A percentile compares a stretch with the other conserved stretches of the same genome.
Evolutionary conservation across 2,888 invertebrate species (phyloP).

Genomic region (Scaptomyza reducta): DNA sequence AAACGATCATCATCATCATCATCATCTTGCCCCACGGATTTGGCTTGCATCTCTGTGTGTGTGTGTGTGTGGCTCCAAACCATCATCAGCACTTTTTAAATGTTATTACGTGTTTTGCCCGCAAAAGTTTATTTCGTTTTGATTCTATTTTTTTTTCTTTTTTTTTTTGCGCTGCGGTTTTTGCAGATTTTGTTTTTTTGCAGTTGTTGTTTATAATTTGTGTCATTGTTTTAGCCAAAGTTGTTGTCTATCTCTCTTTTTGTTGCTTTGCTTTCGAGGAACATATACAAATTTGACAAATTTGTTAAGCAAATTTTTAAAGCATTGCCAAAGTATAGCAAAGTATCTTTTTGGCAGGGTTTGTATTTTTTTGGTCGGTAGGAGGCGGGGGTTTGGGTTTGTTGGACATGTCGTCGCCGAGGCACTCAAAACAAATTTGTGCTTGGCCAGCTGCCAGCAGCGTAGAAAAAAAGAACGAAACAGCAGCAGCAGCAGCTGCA

Average conservation of each 20-base stretch:
- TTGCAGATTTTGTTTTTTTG: slow-evolving; percentile 22
- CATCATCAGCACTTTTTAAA: slow-evolving; percentile 71
- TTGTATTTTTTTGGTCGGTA: not conserved
- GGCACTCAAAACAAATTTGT: slow-evolving; percentile 77
- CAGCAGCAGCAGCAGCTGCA: slow-evolving; percentile 22
- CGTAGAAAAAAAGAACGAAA: slow-evolving; percentile 31
- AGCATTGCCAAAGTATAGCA: slow-evolving; percentile 22
- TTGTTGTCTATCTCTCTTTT: slow-evolving; percentile 5
- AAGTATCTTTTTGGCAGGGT: slow-evolving; percentile 9
- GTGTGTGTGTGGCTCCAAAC: slow-evolving; percentile 24
- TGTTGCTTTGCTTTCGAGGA: not conserved
- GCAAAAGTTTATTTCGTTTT: slow-evolving; percentile 53
- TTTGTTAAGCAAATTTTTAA: slow-evolving; percentile 47
- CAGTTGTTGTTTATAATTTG: slow-evolving; percentile 37
- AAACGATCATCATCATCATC: slow-evolving; percentile 43
- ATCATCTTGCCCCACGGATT: slow-evolving; percentile 10
- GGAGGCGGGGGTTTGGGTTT: slow-evolving; percentile 39
- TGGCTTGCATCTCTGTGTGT: not conserved
- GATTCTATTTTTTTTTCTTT: slow-evolving; percentile 3
- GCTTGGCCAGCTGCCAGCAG: slow-evolving; percentile 69
- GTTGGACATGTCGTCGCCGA: slow-evolving; percentile 76
- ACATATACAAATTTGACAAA: slow-evolving; percentile 43
- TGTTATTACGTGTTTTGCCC: slow-evolving; percentile 69
- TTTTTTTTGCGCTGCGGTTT: slow-evolving; percentile 32
- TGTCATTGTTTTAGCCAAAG: slow-evolving; percentile 44